Conservation (phyloP, 2,113 vertebrate genomes). For the Megaleporinus macrocephalus region DNA sequence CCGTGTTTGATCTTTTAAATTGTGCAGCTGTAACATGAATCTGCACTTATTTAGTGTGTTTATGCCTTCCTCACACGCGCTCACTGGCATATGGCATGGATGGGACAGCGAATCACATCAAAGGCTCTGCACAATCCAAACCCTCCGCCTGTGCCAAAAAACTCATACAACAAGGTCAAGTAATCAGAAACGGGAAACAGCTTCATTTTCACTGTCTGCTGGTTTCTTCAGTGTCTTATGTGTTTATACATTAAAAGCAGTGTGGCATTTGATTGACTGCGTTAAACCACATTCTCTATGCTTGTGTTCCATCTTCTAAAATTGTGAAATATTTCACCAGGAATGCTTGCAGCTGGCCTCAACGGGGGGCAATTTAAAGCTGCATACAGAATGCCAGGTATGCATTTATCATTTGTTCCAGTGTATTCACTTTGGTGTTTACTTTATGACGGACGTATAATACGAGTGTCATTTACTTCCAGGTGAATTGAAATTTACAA, state of each 20-base stretch:
- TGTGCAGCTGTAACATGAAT: conserved; percentile 55
- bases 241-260: conserved; percentile 11
- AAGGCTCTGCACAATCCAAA: conserved; percentile 35
- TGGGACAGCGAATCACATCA: conserved; percentile 51
- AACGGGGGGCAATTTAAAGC: not conserved
- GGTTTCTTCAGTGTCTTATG: conserved; percentile 2
- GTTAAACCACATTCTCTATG: not conserved
- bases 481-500: not conserved
- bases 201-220: conserved; percentile 3
- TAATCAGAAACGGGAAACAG: conserved; percentile 51
- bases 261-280: not conserved
- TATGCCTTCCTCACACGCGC: conserved; percentile 45
- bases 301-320: not conserved
- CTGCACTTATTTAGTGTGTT: conserved; percentile 55
- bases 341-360: not conserved
- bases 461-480: not conserved
- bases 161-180: conserved; percentile 25
- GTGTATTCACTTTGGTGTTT: not conserved
- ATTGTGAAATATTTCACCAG: not conserved
- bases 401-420: not conserved
- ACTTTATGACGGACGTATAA: not conserved
- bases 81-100: conserved; percentile 49
- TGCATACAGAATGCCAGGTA: not conserved
- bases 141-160: conserved; percentile 28
- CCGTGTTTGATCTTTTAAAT: conserved; percentile 52